A percentile compares a stretch with the other conserved stretches of the same genome.
These are phyloP conservation scores for Motacilla alba DNA, from an alignment of 2,113 vertebrate species.

Conservation along the genomic window DNA sequence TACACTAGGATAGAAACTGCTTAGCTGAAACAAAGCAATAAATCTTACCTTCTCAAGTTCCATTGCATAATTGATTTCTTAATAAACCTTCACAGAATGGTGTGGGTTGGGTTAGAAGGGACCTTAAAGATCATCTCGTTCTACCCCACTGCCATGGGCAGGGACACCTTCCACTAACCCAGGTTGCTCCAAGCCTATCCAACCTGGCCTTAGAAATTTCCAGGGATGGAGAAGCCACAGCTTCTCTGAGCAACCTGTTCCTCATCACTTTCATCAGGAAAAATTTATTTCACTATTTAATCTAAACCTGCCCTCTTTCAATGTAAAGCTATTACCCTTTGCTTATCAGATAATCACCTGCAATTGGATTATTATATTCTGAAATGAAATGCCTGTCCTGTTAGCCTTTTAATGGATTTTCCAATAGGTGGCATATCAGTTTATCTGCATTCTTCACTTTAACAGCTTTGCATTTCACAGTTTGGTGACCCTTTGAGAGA, in stretches of 20 bases:
- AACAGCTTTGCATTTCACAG: background rate
- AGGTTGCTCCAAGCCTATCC: background rate
- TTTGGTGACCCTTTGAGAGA: background rate
- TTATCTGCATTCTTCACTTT: background rate
- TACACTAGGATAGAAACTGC: background rate
- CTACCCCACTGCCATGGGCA: background rate
- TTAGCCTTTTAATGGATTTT: background rate
- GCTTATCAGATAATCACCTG: background rate
- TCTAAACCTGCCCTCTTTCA: background rate
- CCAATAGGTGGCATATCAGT: background rate
- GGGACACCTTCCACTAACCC: background rate
- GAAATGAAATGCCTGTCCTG: background rate
- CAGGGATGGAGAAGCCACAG: background rate
- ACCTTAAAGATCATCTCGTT: background rate
- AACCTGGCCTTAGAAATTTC: background rate
- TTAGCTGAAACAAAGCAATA: background rate
- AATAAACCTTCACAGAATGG: background rate
- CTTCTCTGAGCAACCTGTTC: background rate
- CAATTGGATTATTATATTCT: background rate
- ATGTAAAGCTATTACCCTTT: background rate
- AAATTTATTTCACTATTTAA: background rate
- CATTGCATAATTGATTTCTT: background rate
- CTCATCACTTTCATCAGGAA: background rate
- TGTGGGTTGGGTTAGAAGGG: background rate
- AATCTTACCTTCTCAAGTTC: background rate